A percentile compares a stretch with the other conserved stretches of the same genome.
Evolutionary conservation across 2,888 invertebrate species (phyloP).

Genomic region (Leptinotarsa peninsularis): DNA sequence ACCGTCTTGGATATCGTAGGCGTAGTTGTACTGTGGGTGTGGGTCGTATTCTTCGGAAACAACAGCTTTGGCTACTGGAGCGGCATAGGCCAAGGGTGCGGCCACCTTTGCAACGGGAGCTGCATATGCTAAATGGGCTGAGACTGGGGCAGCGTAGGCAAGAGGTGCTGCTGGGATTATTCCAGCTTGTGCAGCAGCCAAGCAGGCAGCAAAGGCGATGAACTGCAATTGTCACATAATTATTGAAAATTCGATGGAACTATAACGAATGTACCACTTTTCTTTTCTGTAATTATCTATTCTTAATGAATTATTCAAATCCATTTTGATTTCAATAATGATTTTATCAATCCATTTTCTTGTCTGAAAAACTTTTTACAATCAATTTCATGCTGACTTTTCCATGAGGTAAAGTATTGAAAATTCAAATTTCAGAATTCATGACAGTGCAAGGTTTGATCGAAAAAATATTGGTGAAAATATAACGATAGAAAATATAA

Average conservation of each 20-base stretch:
- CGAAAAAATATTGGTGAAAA: no score
- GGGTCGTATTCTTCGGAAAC: slow-evolving; percentile 58
- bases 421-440: no score
- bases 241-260: not conserved
- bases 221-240: slow-evolving; percentile 34
- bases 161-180: slow-evolving; percentile 28
- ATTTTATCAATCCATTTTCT: no score
- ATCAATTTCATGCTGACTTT: no score
- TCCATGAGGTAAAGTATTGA: no score
- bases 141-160: slow-evolving; percentile 39
- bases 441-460: no score
- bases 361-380: no score
- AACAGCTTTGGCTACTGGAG: slow-evolving; percentile 46
- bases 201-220: slow-evolving; percentile 43
- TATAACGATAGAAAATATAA: no score
- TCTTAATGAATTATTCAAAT: no score
- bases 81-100: slow-evolving; percentile 45
- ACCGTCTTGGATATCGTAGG: slow-evolving; percentile 71
- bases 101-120: slow-evolving; percentile 56
- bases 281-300: no score
- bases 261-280: not conserved
- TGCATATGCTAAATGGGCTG: slow-evolving; percentile 45
- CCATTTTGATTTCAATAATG: no score
- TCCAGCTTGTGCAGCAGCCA: slow-evolving; percentile 63
- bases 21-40: slow-evolving; percentile 70